Conservation (phyloP, 2,888 invertebrate species). For the Zelleria hepariella region DNA sequence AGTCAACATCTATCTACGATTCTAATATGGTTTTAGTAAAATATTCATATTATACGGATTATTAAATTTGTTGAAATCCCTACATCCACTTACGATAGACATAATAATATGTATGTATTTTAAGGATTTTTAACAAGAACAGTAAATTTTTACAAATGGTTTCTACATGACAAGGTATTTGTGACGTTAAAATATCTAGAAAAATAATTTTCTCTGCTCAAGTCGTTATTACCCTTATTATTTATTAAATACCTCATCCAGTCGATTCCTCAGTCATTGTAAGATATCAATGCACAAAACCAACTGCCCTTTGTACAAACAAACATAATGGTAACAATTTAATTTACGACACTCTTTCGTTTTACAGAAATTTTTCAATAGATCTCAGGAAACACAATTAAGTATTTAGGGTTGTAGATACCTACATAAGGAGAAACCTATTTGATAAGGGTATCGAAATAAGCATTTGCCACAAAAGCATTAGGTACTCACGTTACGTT, state of each 20-base stretch:
- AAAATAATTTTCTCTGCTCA: constrained; percentile 59
- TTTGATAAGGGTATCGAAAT: neutral
- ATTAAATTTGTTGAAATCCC: neutral
- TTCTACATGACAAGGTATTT: constrained; percentile 40
- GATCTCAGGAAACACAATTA: neutral
- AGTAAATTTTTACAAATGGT: constrained; percentile 55
- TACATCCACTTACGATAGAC: neutral
- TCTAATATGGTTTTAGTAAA: constrained; percentile 1
- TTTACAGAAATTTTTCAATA: neutral
- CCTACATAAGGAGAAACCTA: neutral
- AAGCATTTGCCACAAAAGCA: constrained; percentile 3
- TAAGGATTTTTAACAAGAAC: constrained; percentile 32
- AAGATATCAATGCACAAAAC: constrained; percentile 18
- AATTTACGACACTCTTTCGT: neutral
- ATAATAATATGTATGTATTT: neutral
- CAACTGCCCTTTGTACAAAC: neutral
- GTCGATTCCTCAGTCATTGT: constrained; percentile 63
- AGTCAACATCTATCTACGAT: constrained; percentile 52
- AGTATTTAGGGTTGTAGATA: neutral
- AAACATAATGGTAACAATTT: constrained; percentile 7
- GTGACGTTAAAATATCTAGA: constrained; percentile 68
- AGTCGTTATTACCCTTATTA: constrained; percentile 55
- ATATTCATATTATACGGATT: constrained; percentile 1
- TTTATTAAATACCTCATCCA: constrained; percentile 42
- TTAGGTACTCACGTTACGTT: neutral